Evolutionary conservation across 2,888 invertebrate species (phyloP).

Genomic region (Agriopis leucophaearia): DNA sequence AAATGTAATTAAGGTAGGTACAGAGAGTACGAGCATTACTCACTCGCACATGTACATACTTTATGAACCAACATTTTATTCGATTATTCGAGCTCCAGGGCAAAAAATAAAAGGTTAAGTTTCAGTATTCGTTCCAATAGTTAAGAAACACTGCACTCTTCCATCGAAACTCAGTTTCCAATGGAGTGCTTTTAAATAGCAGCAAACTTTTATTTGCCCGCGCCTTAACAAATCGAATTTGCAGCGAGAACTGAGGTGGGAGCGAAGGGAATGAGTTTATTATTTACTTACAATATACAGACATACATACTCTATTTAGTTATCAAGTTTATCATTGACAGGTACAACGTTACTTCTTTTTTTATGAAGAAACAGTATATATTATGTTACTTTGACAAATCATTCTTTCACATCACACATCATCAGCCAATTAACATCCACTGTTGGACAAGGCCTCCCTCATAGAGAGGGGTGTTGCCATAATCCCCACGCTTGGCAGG

Average conservation of each 20-base stretch:
- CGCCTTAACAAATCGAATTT: constrained; percentile 18
- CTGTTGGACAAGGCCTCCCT: too few relatives aligned
- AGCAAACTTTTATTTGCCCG: constrained; percentile 14
- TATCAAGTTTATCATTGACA: neutral
- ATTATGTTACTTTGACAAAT: too few relatives aligned
- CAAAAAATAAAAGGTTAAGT: constrained; percentile 13
- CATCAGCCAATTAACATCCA: too few relatives aligned
- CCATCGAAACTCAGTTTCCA: constrained; percentile 18
- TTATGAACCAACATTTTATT: neutral
- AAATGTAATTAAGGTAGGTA: too few relatives aligned
- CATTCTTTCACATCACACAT: too few relatives aligned
- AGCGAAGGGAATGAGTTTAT: neutral
- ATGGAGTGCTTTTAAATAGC: constrained; percentile 18
- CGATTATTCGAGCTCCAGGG: neutral
- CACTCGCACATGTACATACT: too few relatives aligned
- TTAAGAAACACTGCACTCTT: constrained; percentile 6
- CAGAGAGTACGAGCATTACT: too few relatives aligned
- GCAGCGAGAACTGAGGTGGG: constrained; percentile 5
- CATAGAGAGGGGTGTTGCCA: too few relatives aligned
- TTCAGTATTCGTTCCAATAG: constrained; percentile 5
- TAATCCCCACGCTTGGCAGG: too few relatives aligned
- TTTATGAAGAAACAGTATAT: too few relatives aligned
- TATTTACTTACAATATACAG: neutral
- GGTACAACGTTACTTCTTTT: neutral
- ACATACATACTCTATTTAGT: neutral